These are phyloP conservation scores for Trachelipus rathkii DNA, from an alignment of 1,140 invertebrate species.

Conservation along the genomic window DNA sequence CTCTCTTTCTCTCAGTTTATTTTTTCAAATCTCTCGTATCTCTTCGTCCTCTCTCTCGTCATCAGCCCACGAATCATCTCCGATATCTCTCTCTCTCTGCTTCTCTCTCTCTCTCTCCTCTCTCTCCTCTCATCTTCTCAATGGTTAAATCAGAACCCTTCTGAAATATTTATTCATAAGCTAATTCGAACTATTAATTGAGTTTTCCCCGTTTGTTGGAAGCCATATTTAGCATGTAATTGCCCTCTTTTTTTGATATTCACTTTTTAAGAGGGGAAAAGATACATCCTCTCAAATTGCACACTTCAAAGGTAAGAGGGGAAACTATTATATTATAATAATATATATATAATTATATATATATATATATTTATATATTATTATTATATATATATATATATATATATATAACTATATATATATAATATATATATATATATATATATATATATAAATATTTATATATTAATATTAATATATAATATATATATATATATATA, in stretches of 20 bases:
- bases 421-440: conserved; percentile 15
- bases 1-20: too few species aligned
- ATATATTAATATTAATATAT: background rate
- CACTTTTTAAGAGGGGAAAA: background rate
- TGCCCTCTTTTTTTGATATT: background rate
- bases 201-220: background rate
- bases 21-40: too few species aligned
- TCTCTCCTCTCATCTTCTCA: background rate
- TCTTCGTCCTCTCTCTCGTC: background rate
- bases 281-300: background rate
- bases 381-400: background rate
- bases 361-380: conserved; percentile 11
- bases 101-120: conserved; percentile 7
- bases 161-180: background rate
- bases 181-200: conserved; percentile 1
- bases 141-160: background rate
- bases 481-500: background rate
- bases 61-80: too few species aligned
- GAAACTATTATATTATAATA: background rate
- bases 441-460: background rate
- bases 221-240: conserved; percentile 6
- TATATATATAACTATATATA: conserved; percentile 5
- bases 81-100: background rate
- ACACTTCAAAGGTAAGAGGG: background rate
- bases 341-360: background rate